Percentiles rank a stretch among this genome's conserved stretches.
These are phyloP conservation scores for Cataglyphis livida DNA, from an alignment of 2,888 invertebrate genomes.

Conservation along the genomic window DNA sequence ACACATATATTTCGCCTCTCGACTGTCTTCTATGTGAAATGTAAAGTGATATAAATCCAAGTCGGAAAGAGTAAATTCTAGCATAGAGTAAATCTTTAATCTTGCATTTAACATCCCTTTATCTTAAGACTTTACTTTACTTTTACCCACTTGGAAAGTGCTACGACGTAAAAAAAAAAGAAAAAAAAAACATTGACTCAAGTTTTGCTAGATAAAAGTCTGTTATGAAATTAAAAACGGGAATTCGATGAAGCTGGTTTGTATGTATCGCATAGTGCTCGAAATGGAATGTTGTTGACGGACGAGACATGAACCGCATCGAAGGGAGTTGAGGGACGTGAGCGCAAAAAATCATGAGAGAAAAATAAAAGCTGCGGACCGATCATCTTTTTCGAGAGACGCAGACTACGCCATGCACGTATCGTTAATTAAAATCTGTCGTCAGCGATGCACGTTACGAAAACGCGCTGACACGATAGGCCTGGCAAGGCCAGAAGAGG, in stretches of 20 bases:
- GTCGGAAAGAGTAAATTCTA: background rate
- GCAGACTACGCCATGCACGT: conserved; percentile 34
- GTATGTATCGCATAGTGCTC: background rate
- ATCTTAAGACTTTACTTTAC: background rate
- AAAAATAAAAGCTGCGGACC: conserved; percentile 12
- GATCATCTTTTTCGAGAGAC: conserved; percentile 44
- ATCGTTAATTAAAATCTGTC: conserved; percentile 76
- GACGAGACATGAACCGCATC: background rate
- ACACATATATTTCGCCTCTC: background rate
- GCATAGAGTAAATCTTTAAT: background rate
- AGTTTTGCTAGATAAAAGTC: background rate
- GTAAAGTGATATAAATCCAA: background rate
- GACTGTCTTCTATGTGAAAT: background rate
- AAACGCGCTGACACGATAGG: conserved; percentile 47
- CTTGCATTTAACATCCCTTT: conserved; percentile 5
- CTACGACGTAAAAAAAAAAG: background rate
- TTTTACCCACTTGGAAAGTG: background rate
- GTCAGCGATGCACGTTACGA: conserved; percentile 47
- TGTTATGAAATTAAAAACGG: background rate
- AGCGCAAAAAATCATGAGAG: conserved; percentile 7
- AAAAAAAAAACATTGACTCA: background rate
- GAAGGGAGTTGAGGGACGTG: conserved; percentile 10
- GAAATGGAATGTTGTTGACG: background rate
- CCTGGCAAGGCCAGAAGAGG: conserved; percentile 29
- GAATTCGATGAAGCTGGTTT: background rate